These are phyloP conservation scores for Salvator merianae DNA, from an alignment of 2,113 vertebrate species.

Conservation along the genomic window DNA sequence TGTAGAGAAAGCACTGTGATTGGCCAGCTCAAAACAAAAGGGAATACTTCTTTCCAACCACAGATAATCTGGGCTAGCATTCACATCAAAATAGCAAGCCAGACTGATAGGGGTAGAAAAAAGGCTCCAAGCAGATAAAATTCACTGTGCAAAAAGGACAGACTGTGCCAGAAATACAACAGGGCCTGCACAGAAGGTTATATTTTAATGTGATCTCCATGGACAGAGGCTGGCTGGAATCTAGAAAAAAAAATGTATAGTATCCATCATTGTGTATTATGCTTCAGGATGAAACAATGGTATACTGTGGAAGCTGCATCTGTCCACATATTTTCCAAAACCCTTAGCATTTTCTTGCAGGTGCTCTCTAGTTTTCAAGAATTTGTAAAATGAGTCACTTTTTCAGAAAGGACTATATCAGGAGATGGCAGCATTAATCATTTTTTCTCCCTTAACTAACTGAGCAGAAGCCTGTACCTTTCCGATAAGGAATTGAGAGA, in stretches of 20 bases:
- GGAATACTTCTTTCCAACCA: too few relatives aligned
- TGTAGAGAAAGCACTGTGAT: too few relatives aligned
- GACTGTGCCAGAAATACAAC: too few relatives aligned
- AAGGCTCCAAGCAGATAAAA: too few relatives aligned
- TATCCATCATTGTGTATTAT: not conserved
- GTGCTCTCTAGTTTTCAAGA: not conserved
- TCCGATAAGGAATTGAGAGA: not conserved
- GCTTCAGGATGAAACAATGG: not conserved
- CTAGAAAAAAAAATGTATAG: not conserved
- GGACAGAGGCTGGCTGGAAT: too few relatives aligned
- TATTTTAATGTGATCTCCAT: too few relatives aligned
- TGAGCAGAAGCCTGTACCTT: not conserved
- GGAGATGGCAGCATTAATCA: conserved; percentile 37
- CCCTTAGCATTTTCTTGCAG: not conserved
- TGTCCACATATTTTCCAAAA: not conserved
- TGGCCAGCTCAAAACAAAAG: too few relatives aligned
- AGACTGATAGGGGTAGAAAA: too few relatives aligned
- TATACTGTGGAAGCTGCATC: not conserved
- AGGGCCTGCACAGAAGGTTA: too few relatives aligned
- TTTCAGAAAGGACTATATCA: not conserved
- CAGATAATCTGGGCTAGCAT: too few relatives aligned
- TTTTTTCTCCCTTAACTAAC: conserved; percentile 41
- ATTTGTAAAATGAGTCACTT: not conserved
- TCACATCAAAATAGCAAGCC: too few relatives aligned
- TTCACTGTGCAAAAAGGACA: too few relatives aligned